phyloP scores from a whole-genome alignment of 1,140 invertebrate species.

The Rhagoletis pomonella region DNA sequence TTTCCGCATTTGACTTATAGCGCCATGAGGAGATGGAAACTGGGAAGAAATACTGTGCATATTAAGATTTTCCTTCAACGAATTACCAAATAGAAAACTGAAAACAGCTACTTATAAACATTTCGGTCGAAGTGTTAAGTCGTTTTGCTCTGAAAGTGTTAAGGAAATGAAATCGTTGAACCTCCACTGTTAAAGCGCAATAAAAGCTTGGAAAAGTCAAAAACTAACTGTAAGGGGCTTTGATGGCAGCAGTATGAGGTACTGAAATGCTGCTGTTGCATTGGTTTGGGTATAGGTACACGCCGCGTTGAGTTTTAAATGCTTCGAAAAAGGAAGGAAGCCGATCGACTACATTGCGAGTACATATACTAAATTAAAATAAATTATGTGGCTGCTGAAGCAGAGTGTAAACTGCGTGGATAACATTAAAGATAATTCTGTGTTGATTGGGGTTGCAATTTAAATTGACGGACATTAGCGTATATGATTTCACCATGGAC shows the following conservation, averaged over 20 bases:
- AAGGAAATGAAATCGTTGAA: background rate
- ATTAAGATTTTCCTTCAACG: background rate
- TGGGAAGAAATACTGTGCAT: background rate
- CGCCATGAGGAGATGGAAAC: background rate
- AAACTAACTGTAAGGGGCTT: background rate
- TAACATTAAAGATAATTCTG: background rate
- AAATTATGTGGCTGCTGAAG: background rate
- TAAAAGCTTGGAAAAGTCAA: constrained; percentile 17
- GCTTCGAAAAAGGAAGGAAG: background rate
- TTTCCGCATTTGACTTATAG: background rate
- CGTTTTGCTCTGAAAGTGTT: background rate
- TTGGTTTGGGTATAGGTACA: background rate
- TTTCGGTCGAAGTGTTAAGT: background rate
- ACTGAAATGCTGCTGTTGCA: background rate
- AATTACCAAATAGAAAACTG: background rate
- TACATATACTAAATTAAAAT: constrained; percentile 5
- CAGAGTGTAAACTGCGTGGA: background rate
- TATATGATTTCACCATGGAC: background rate
- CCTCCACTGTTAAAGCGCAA: constrained; percentile 2
- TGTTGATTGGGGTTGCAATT: background rate
- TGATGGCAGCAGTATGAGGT: background rate
- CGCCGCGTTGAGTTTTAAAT: background rate
- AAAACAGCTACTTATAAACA: background rate
- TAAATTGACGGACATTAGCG: background rate
- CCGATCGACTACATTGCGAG: background rate